Evolutionary conservation across 2,888 invertebrate genomes (phyloP).

Genomic region (Torymus texanus): DNA sequence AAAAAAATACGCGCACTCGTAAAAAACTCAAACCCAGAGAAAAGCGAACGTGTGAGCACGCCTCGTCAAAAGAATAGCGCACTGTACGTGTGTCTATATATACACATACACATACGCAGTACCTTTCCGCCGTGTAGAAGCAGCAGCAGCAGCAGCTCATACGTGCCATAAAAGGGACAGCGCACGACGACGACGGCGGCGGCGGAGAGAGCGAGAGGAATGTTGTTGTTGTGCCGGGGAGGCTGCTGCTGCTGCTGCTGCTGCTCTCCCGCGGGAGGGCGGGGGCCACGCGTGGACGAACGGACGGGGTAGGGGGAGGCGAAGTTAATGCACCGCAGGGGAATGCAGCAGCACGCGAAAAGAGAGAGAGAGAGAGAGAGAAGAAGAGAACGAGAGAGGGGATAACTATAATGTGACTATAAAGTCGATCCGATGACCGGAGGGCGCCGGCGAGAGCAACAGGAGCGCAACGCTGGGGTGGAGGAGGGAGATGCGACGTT

Average conservation of each 20-base stretch:
- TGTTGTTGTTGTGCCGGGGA: slow-evolving; percentile 72
- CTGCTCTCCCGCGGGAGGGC: slow-evolving; percentile 63
- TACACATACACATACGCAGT: too few relatives aligned
- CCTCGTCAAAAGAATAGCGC: too few relatives aligned
- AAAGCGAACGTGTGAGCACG: too few relatives aligned
- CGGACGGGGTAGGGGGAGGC: slow-evolving; percentile 56
- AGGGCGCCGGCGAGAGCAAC: slow-evolving; percentile 12
- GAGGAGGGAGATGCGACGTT: too few relatives aligned
- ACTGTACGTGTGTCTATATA: too few relatives aligned
- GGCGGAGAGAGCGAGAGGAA: slow-evolving; percentile 66
- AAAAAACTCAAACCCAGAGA: too few relatives aligned
- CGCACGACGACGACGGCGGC: slow-evolving; percentile 36
- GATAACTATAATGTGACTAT: slow-evolving; percentile 11
- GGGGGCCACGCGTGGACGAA: slow-evolving; percentile 16
- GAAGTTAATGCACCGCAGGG: slow-evolving; percentile 74
- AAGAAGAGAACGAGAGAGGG: background rate
- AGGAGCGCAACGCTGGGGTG: too few relatives aligned
- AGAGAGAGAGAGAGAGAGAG: slow-evolving; percentile 3
- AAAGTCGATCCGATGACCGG: slow-evolving; percentile 21
- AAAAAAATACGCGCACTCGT: too few relatives aligned
- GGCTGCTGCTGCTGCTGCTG: slow-evolving; percentile 64
- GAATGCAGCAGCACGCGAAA: slow-evolving; percentile 62
- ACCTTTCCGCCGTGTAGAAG: background rate
- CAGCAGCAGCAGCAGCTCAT: background rate
- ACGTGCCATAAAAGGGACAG: slow-evolving; percentile 44